Percentiles rank a stretch among this genome's conserved stretches.
phyloP scores from a whole-genome alignment of 2,113 vertebrate species.

The Oreochromis aureus region DNA sequence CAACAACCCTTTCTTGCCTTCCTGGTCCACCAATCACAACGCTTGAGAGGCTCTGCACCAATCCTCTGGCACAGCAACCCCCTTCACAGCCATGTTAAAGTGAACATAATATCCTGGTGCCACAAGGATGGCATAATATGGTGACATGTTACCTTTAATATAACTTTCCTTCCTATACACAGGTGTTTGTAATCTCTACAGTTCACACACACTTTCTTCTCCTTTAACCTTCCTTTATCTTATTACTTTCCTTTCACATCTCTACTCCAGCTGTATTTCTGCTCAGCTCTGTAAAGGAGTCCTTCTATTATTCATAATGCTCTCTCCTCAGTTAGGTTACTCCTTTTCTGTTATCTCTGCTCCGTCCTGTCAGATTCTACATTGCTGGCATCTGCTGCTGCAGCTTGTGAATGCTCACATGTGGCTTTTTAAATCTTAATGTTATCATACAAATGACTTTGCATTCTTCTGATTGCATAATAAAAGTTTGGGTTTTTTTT shows the following conservation, averaged over 20 bases:
- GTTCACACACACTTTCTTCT: neutral
- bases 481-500: neutral
- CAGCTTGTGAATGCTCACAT: neutral
- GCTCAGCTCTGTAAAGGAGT: slow-evolving; percentile 15
- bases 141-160: neutral
- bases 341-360: neutral
- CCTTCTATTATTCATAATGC: slow-evolving; percentile 56
- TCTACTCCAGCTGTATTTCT: neutral
- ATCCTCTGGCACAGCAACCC: slow-evolving; percentile 22
- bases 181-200: neutral
- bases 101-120: neutral
- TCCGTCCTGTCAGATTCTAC: neutral
- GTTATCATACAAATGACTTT: neutral
- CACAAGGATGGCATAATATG: neutral
- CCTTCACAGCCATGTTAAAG: neutral
- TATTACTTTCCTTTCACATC: neutral
- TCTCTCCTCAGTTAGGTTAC: neutral
- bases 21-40: slow-evolving; percentile 36
- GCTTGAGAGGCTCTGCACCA: slow-evolving; percentile 43
- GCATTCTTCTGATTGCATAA: neutral
- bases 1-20: neutral
- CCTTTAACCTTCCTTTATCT: neutral
- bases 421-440: neutral
- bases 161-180: neutral
- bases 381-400: neutral